phyloP scores from a whole-genome alignment of 2,113 vertebrate species.

The Salminus brasiliensis region DNA sequence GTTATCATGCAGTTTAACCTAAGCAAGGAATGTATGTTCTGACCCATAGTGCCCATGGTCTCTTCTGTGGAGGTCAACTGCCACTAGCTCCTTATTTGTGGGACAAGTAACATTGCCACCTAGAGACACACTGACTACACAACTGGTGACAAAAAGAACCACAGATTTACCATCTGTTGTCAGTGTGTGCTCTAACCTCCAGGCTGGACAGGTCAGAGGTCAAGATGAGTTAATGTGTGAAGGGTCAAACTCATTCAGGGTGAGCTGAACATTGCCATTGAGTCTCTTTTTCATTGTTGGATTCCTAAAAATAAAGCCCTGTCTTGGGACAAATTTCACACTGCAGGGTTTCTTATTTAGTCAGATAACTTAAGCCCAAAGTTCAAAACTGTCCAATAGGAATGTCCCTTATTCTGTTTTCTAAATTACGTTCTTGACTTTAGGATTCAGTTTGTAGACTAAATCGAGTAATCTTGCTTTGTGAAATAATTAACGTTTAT shows the following conservation, averaged over 20 bases:
- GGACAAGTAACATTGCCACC: conserved; percentile 1
- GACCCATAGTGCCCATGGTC: conserved; percentile 5
- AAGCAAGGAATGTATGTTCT: neutral
- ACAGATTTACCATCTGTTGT: conserved; percentile 35
- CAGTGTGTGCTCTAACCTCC: neutral
- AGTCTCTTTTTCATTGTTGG: neutral
- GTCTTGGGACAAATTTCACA: neutral
- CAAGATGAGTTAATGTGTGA: neutral
- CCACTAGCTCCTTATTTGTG: neutral
- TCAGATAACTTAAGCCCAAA: too few relatives aligned
- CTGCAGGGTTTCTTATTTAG: too few relatives aligned
- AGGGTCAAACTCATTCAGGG: conserved; percentile 8
- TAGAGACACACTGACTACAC: neutral
- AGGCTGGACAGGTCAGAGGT: neutral
- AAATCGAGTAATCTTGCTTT: too few relatives aligned
- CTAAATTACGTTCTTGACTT: too few relatives aligned
- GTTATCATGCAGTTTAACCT: conserved; percentile 14
- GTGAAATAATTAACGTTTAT: too few relatives aligned
- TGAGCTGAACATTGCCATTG: neutral
- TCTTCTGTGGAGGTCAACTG: conserved; percentile 21
- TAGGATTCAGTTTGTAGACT: too few relatives aligned
- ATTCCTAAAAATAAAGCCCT: neutral
- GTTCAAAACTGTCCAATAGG: too few relatives aligned
- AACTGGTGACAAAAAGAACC: neutral
- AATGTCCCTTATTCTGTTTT: too few relatives aligned